Evolutionary conservation across 2,888 invertebrate genomes (phyloP).

Genomic region (Tenthredo mesomela): DNA sequence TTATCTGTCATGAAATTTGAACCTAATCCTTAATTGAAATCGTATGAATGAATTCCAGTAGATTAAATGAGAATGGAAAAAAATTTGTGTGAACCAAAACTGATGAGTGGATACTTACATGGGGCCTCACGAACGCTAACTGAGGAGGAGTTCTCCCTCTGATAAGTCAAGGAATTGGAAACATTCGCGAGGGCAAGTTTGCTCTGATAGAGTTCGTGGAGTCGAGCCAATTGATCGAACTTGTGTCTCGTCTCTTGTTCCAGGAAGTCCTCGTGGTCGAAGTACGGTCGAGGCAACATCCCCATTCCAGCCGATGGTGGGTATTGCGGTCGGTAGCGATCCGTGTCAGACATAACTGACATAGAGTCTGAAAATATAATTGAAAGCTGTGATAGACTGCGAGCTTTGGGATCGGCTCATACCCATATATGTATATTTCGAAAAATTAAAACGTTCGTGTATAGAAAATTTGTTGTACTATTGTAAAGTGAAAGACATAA

Average conservation of each 20-base stretch:
- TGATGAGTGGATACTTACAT: conserved; percentile 68
- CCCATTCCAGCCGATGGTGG: conserved; percentile 70
- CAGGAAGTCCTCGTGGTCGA: conserved; percentile 79
- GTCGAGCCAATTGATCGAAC: conserved; percentile 89
- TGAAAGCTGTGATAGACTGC: neutral
- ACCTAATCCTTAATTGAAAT: too few relatives aligned
- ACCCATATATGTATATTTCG: neutral
- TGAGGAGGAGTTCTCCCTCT: conserved; percentile 76
- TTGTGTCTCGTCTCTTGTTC: conserved; percentile 80
- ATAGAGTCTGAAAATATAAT: conserved; percentile 76
- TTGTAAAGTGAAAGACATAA: neutral
- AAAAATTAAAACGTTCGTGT: neutral
- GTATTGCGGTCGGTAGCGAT: conserved; percentile 74
- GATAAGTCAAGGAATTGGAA: conserved; percentile 83
- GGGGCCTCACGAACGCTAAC: conserved; percentile 72
- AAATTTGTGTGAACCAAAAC: neutral
- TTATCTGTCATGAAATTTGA: neutral
- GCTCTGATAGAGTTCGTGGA: conserved; percentile 91
- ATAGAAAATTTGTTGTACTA: neutral
- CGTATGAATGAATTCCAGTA: too few relatives aligned
- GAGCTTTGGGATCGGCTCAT: neutral
- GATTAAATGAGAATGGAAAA: too few relatives aligned
- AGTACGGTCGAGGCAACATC: conserved; percentile 74
- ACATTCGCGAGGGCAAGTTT: conserved; percentile 88
- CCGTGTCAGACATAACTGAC: conserved; percentile 77